Percentiles rank a stretch among this genome's conserved stretches.
Conservation (phyloP, 2,888 invertebrate genomes). For the Noctua pronuba region DNA sequence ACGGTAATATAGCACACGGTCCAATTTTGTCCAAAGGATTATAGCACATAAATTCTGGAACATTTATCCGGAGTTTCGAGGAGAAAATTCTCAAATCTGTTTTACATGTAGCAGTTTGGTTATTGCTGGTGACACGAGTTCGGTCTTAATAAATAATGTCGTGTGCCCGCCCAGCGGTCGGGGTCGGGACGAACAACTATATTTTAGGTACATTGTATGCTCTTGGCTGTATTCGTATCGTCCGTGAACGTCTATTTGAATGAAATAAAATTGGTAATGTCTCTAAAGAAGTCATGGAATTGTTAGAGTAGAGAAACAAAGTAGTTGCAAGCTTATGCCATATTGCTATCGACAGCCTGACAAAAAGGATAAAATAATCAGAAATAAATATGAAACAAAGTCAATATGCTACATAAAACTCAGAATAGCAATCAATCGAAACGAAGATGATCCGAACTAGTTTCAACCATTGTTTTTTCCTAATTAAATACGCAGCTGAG, state of each 20-base stretch:
- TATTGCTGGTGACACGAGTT: conserved; percentile 68
- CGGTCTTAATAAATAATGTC: conserved; percentile 71
- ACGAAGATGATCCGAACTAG: conserved; percentile 10
- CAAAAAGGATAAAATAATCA: background rate
- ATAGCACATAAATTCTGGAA: conserved; percentile 49
- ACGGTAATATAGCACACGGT: conserved; percentile 26
- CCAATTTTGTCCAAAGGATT: conserved; percentile 50
- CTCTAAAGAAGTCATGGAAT: background rate
- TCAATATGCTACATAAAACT: background rate
- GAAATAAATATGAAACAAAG: background rate
- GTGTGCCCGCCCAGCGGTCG: conserved; percentile 59
- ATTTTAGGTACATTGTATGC: conserved; percentile 55
- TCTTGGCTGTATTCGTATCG: conserved; percentile 39
- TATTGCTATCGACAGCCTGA: background rate
- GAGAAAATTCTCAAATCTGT: conserved; percentile 67
- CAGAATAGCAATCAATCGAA: conserved; percentile 9
- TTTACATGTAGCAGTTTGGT: conserved; percentile 67
- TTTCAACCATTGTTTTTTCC: conserved; percentile 17
- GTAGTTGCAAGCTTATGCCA: background rate
- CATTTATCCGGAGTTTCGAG: conserved; percentile 45
- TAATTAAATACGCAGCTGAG: conserved; percentile 40
- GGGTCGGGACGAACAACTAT: conserved; percentile 62
- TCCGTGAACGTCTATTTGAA: conserved; percentile 43
- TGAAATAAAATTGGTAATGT: conserved; percentile 30
- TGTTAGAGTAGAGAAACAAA: background rate